phyloP scores from a whole-genome alignment of 2,113 vertebrate genomes.

The Halcyon malimbica region DNA sequence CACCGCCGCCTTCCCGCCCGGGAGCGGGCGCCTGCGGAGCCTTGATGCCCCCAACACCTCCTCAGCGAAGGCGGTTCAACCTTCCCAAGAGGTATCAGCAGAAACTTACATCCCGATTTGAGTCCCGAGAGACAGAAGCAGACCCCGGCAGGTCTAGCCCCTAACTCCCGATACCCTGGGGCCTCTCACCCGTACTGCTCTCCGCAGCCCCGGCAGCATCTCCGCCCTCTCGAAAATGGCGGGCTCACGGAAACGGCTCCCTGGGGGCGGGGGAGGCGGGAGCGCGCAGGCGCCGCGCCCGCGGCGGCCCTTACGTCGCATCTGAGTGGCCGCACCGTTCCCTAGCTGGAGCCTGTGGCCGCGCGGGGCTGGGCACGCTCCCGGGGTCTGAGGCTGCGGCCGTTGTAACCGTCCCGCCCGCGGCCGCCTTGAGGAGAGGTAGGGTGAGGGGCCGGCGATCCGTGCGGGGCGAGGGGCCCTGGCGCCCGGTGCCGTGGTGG shows the following conservation, averaged over 20 bases:
- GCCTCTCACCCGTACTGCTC: accelerated
- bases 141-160: neutral
- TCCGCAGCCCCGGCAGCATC: accelerated
- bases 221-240: neutral
- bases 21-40: neutral
- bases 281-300: neutral
- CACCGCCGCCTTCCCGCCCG: neutral
- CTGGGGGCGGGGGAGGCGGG: neutral
- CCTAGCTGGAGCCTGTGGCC: accelerated
- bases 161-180: accelerated
- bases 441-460: neutral
- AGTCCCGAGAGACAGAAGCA: accelerated
- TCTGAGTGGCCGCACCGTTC: accelerated
- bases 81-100: accelerated
- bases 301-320: neutral
- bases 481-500: neutral
- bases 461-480: no score
- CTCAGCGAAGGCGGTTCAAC: neutral
- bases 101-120: accelerated
- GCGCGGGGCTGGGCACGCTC: neutral
- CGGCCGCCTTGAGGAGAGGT: neutral
- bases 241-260: neutral
- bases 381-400: accelerated
- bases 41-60: neutral
- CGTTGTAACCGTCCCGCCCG: neutral